Evolutionary conservation across 2,113 vertebrate genomes (phyloP), one percentile per base, ranked within the genome.

Genomic region (Sceloporus undulatus): DNA sequence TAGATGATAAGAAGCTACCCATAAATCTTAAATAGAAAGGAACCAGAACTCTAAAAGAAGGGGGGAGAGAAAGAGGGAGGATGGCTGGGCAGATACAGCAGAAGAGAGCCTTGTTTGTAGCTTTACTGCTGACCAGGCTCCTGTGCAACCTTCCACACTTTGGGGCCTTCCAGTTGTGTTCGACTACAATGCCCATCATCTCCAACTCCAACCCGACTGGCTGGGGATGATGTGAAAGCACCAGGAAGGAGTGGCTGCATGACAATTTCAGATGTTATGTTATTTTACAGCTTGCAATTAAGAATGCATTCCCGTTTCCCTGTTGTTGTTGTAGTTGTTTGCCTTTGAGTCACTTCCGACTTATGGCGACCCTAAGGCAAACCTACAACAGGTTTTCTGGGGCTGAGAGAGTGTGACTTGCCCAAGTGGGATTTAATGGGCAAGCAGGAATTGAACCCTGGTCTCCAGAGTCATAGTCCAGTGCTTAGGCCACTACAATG

Each of bases 21-120:
- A 88, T 88, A 88, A 86, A 88, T 91, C 90, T 91, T 85, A 65
- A 82, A 40, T 29, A 74, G 83, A 74, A 83, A 42, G 68, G 80
- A 84, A 77, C 81, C 74, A 70, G 87, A 54, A 40, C 14, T 14
- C 42, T 29, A 62, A 14, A 5, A 16, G 6, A 9, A 71, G 29
- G 52, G n/a, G 66, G 38, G 82, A 2, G 40, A 29, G 4, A 2
- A 59, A 18, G 18, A 62, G 18, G 59, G 18, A 18, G 13, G 59
- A 62, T 14, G 59, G 13, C 13, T 14, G 59, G 59, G 16, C 1
- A 14, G 13, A 14, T 14, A 1, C 59, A 16, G 13, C 59, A 62
- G 14, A 62, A 18, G 59, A 62, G 59, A 62, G 59, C 1, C 5
- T 65, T 27, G 25, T 29, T 65, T 62, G 7, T 66, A 48, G 52